Evolutionary conservation across 2,797 vertebrate genomes (phyloP), one percentile per base, ranked within the genome.

Genomic region (Enteromius radiatus): DNA sequence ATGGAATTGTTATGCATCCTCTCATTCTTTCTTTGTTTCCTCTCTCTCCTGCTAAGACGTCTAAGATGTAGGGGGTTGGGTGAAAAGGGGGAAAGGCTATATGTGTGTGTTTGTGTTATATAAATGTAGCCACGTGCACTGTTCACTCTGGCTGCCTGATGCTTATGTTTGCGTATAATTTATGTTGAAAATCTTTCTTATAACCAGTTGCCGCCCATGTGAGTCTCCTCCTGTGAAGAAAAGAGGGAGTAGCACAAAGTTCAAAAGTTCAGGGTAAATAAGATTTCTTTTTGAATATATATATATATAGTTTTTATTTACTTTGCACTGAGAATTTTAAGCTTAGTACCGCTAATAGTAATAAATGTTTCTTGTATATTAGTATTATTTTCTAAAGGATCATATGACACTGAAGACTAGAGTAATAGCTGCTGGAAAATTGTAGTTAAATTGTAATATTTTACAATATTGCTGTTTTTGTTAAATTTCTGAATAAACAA

Each of bases 31-130:
- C 88, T 91, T 83, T 67, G 69, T 41, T 52, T 84, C 56, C 73
- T 31, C n/a, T 69, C 76, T 84, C 45, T 90, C 84, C 88, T 81
- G 38, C 45, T 1, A 47, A 91, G 88, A 90, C 85, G 84, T 91
- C 88, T 67, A 83, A 71, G 87, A 89, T 92, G 88, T 88, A 86
- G 90, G 90, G 90, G 92, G 88, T 89, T 89, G 90, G 89, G 88
- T 89, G 85, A 87, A 88, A 91, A 69, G 84, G 87, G 77, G 59
- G 78, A 76, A 76, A 54, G 23, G 36, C 63, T 84, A 69, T 75
- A 68, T 87, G 33, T 85, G 83, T 77, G 86, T 87, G 76, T 54
- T 36, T 74, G 80, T 84, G 80, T 84, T 87, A 83, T 81, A 83
- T 84, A 84, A 88, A 84, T 86, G 88, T 79, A 85, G 47, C 54